Percentiles rank a stretch among this genome's conserved stretches.
Evolutionary conservation across 2,113 vertebrate genomes (phyloP).

Genomic region (Rhinopomastus cyanomelas): DNA sequence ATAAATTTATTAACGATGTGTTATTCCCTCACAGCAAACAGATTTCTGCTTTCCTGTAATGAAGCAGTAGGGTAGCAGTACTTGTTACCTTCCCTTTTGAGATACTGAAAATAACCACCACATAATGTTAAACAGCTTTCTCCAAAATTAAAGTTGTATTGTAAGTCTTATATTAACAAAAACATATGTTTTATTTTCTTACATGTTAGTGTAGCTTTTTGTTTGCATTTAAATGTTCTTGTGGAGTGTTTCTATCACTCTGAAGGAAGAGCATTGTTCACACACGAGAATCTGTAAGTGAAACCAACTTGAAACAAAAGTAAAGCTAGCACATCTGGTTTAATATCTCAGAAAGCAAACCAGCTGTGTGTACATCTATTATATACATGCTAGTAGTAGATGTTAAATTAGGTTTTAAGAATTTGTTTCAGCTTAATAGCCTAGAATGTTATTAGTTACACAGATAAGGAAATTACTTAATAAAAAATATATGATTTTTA

Average conservation of each 20-base stretch:
- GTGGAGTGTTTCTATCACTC: slow-evolving; percentile 6
- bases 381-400: slow-evolving; percentile 40
- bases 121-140: neutral
- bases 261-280: slow-evolving; percentile 35
- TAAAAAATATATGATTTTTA: slow-evolving; percentile 73
- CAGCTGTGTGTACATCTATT: slow-evolving; percentile 62
- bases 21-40: slow-evolving; percentile 13
- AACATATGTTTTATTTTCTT: slow-evolving; percentile 46
- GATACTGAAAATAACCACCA: neutral
- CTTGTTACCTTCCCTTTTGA: slow-evolving; percentile 6
- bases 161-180: slow-evolving; percentile 15
- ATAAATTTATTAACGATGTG: slow-evolving; percentile 4
- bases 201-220: slow-evolving; percentile 14
- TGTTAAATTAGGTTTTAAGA: slow-evolving; percentile 69
- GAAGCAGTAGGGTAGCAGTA: neutral
- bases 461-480: slow-evolving; percentile 76
- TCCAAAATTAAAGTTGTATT: slow-evolving; percentile 14
- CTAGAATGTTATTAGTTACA: slow-evolving; percentile 67
- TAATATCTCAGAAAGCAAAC: slow-evolving; percentile 55
- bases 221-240: slow-evolving; percentile 36
- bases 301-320: slow-evolving; percentile 50
- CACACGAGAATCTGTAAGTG: slow-evolving; percentile 38
- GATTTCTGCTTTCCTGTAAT: slow-evolving; percentile 8
- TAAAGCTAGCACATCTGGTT: slow-evolving; percentile 58
- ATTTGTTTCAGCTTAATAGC: slow-evolving; percentile 70